Evolutionary conservation across 2,888 invertebrate genomes (phyloP).

Genomic region (Scaptomyza reducta): DNA sequence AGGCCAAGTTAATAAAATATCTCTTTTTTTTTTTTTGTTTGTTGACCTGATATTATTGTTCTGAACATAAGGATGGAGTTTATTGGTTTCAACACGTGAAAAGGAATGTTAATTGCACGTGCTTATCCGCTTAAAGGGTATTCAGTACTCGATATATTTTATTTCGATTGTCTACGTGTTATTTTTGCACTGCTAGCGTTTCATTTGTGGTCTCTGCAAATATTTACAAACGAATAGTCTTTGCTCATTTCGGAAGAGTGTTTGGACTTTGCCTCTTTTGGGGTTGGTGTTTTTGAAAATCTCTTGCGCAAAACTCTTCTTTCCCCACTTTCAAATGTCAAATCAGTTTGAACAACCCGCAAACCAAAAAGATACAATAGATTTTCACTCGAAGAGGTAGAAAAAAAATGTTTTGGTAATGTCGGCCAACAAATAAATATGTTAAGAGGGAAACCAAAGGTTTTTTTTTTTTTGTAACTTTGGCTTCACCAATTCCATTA

Average conservation of each 20-base stretch:
- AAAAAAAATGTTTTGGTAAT: too few relatives aligned
- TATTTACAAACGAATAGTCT: conserved; percentile 38
- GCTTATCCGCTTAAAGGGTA: conserved; percentile 19
- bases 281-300: conserved; percentile 1
- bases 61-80: background rate
- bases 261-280: conserved; percentile 26
- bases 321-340: too few relatives aligned
- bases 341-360: too few relatives aligned
- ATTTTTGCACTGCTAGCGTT: conserved; percentile 1
- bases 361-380: too few relatives aligned
- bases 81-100: background rate
- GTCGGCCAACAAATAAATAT: too few relatives aligned
- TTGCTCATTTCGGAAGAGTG: conserved; percentile 5
- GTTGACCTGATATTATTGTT: conserved; percentile 19
- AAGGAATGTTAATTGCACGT: too few relatives aligned
- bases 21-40: conserved; percentile 8
- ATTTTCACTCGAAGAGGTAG: too few relatives aligned
- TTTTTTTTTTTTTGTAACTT: too few relatives aligned
- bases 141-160: background rate
- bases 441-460: too few relatives aligned
- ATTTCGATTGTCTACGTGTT: background rate
- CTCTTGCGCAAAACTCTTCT: too few relatives aligned
- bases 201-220: conserved; percentile 13
- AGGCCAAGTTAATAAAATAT: conserved; percentile 12
- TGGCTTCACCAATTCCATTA: too few relatives aligned